Evolutionary conservation across 2,888 invertebrate genomes (phyloP), one percentile per base, ranked within the genome.

Genomic region (Druceiella hillmani): DNA sequence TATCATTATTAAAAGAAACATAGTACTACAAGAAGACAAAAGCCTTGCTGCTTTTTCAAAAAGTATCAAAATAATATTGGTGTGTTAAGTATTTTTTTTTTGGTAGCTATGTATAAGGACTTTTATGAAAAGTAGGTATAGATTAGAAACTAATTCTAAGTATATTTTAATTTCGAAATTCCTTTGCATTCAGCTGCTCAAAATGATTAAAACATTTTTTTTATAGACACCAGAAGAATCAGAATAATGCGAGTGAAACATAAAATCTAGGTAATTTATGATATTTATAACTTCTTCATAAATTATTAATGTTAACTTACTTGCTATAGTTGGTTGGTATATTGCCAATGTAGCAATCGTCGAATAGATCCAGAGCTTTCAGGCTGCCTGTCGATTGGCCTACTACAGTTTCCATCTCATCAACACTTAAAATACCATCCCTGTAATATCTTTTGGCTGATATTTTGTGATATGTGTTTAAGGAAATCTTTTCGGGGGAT

Each of bases 301-400:
- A 27, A 27, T 10, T 27, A 27, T 27, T 27, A 7, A 5, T 27
- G 11, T 27, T 31, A 13, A 50, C 66, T 60, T 64, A 83, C 83
- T 74, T 76, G 50, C 76, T 67, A 45, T 67, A 65, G 54, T 78
- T 78, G 2, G 77, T 74, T 4, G 84, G 83, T 26, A 84, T 70
- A 51, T 71, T 79, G 41, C 86, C 87, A 24, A 87, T 59, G 54
- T 73, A 85, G 3, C 84, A 76, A 47, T 80, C 79, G 47, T 82
- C 78, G 30, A 75, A 69, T 22, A 87, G 64, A 61, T 87, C 84
- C 37, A 87, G 65, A 4, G 82, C 80, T 49, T 78, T 78, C 26
- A 83, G 66, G 36, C 75, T 72, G 24, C 83, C 83, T 35, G 75
- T 74, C 28, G 83, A 80, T 52, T 79, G 78, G 2, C 83, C 84